Evolutionary conservation across 2,888 invertebrate species (phyloP), one percentile per base, ranked within the genome.

Genomic region (Nephrotoma flavescens): DNA sequence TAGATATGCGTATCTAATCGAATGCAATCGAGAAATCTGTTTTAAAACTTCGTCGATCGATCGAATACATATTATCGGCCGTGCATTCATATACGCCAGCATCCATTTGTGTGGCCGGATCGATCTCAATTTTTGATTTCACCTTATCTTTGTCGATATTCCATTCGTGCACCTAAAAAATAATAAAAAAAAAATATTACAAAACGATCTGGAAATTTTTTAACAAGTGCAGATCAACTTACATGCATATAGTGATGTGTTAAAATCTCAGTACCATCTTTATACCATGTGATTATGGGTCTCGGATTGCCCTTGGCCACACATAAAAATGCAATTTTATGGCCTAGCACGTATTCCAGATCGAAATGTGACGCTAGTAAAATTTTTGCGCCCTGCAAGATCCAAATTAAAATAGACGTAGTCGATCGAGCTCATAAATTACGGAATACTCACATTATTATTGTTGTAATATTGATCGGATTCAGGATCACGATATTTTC

Each of bases 41-140:
- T 92, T 97, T 97, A 92, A 98, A 97, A 87, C 96, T 97, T 90
- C 97, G 94, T 88, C 97, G 93, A 91, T 98, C 97, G 88, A 97
- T 96, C 47, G 97, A 96, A 91, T 97, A 97, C 96, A 97, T 97
- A 90, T 97, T 98, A 91, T 97, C 97, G 0, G 97, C 97, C 4
- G 97, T 97, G 90, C 98, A 98, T 91, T 97, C 97, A 91, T 97
- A 98, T 19, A 97, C 95, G n/a, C 97, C 97, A 11, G 97, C 97
- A 90, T 98, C 97, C 97, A 97, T 97, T 92, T 98, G 97, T 4
- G 97, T 97, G 0, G 97, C 97, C 9, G 98, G 98, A 91, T 98
- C 97, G 86, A 98, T 98, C 93, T 98, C 98, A 89, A 98, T 94
- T 93, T 98, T 98, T 42, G 97, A 97, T 91, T 97, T 97, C 57